Evolutionary conservation across 2,888 invertebrate genomes (phyloP).

Genomic region (Himalopsyche tibetana): DNA sequence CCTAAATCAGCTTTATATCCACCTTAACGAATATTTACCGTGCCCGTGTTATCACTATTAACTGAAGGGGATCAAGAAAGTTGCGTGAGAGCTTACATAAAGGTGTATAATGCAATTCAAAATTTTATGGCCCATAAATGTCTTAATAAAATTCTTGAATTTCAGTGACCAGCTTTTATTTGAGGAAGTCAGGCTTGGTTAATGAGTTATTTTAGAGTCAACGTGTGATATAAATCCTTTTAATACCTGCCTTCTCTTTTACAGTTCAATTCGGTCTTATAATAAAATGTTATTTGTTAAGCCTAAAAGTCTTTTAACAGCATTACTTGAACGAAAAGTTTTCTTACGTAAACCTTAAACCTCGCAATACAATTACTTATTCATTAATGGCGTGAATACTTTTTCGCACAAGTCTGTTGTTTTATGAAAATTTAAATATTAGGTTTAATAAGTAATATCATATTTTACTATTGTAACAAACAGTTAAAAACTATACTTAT

Average conservation of each 20-base stretch:
- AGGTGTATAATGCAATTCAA: conserved; percentile 31
- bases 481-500: too few species aligned
- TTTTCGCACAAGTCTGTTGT: too few species aligned
- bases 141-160: conserved; percentile 26
- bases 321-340: conserved; percentile 6
- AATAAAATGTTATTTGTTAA: conserved; percentile 21
- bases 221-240: conserved; percentile 26
- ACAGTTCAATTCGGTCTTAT: conserved; percentile 19
- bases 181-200: conserved; percentile 13
- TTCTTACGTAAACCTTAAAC: too few species aligned
- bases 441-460: too few species aligned
- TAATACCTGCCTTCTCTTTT: conserved; percentile 15
- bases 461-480: too few species aligned
- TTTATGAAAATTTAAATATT: too few species aligned
- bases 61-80: conserved; percentile 21
- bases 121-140: conserved; percentile 20
- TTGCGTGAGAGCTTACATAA: conserved; percentile 24
- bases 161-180: conserved; percentile 34
- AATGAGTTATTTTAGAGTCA: conserved; percentile 30
- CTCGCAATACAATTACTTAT: too few species aligned
- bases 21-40: conserved; percentile 34
- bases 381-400: too few species aligned
- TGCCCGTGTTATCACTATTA: conserved; percentile 23
- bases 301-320: background rate
- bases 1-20: conserved; percentile 31